Evolutionary conservation across 2,113 vertebrate species (phyloP).

Genomic region (Propithecus coquereli): DNA sequence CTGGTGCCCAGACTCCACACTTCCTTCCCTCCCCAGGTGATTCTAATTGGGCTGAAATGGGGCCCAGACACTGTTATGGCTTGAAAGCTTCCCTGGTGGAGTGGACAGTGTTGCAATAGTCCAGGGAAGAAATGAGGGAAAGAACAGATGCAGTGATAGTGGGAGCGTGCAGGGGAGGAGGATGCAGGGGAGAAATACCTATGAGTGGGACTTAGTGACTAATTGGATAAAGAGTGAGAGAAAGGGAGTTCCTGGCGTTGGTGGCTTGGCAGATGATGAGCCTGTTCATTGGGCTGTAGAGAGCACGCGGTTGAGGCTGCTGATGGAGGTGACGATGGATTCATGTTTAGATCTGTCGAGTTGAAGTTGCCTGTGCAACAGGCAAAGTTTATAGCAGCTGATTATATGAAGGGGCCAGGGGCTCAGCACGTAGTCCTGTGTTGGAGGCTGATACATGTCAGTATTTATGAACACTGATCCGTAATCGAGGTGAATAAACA

Average conservation of each 20-base stretch:
- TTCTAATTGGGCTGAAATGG: not conserved
- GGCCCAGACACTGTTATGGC: not conserved
- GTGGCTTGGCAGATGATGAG: not conserved
- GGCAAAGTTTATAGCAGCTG: not conserved
- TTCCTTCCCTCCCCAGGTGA: not conserved
- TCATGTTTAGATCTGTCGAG: not conserved
- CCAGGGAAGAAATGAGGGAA: not conserved
- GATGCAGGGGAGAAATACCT: not conserved
- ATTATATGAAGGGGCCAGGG: not conserved
- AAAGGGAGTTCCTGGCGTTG: not conserved
- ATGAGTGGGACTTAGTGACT: not conserved
- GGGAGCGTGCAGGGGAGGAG: accelerated
- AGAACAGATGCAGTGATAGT: accelerated
- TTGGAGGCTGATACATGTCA: too few relatives aligned
- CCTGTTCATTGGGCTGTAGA: not conserved
- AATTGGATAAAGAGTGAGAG: not conserved
- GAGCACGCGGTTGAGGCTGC: not conserved
- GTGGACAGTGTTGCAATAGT: not conserved
- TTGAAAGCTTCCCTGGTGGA: not conserved
- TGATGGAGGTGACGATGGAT: not conserved
- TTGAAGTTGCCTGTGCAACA: not conserved
- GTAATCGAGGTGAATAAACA: not conserved
- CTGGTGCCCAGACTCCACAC: not conserved
- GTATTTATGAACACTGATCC: not conserved
- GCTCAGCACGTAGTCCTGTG: not conserved